phyloP scores from a whole-genome alignment of 2,113 vertebrate genomes.

The Oncorhynchus masou region DNA sequence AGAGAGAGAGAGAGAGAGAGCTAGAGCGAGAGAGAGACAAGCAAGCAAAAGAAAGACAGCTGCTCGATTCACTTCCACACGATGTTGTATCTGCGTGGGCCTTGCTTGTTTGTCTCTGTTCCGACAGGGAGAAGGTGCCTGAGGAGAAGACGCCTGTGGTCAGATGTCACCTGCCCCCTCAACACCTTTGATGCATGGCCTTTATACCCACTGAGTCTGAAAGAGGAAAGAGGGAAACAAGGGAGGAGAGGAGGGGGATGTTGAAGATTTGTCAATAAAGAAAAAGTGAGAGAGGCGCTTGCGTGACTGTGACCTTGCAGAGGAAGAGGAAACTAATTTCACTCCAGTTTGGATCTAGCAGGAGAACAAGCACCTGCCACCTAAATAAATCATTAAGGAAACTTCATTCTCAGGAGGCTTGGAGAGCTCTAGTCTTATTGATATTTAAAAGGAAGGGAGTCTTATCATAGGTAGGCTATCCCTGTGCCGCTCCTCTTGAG shows the following conservation, averaged over 20 bases:
- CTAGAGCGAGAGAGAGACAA: constrained; percentile 20
- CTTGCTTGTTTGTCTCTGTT: too few species aligned
- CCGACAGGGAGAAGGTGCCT: too few species aligned
- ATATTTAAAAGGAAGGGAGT: constrained; percentile 30
- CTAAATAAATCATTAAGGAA: constrained; percentile 55
- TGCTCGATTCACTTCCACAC: too few species aligned
- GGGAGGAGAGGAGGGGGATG: neutral
- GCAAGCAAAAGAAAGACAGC: neutral
- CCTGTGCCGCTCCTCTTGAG: constrained; percentile 46
- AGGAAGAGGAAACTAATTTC: constrained; percentile 49
- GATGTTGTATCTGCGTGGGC: too few species aligned
- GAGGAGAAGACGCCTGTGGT: too few species aligned
- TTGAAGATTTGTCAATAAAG: constrained; percentile 49
- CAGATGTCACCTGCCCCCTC: too few species aligned
- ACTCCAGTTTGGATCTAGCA: constrained; percentile 30
- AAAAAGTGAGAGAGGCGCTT: constrained; percentile 15
- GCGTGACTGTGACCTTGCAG: constrained; percentile 53
- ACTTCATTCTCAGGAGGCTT: constrained; percentile 50
- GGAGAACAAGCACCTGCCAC: neutral
- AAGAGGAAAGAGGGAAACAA: constrained; percentile 4
- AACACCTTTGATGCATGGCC: too few species aligned
- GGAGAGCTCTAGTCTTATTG: constrained; percentile 46
- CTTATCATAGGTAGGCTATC: constrained; percentile 8
- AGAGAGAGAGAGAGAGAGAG: neutral
- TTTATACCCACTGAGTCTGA: too few species aligned